Conservation (phyloP, 37 sponge, comb jelly and placozoan genomes). For the Beroe forskalii region DNA sequence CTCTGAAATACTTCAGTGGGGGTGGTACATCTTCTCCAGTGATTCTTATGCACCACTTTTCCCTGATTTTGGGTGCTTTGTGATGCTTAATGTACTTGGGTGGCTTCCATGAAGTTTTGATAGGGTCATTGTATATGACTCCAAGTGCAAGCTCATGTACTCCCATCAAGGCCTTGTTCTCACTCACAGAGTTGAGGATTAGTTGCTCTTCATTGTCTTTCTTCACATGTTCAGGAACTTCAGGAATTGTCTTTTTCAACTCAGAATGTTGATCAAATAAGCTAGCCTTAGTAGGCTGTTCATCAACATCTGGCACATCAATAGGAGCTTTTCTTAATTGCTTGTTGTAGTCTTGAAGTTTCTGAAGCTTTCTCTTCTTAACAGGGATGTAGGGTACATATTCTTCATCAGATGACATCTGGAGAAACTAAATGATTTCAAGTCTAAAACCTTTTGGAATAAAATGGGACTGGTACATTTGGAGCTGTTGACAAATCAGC, state of each 20-base stretch:
- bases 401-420: constrained; percentile 70
- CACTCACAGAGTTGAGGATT: constrained; percentile 86
- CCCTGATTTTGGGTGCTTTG: constrained; percentile 74
- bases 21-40: constrained; percentile 92
- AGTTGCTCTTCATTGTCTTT: constrained; percentile 87
- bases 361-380: constrained; percentile 71
- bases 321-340: constrained; percentile 11
- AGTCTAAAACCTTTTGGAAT: too few relatives aligned
- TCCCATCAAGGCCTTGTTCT: constrained; percentile 93
- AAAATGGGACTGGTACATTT: too few relatives aligned
- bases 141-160: constrained; percentile 96
- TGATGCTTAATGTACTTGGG: constrained; percentile 78
- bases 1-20: constrained; percentile 86
- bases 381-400: constrained; percentile 87
- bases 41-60: constrained; percentile 84
- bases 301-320: neutral
- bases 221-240: constrained; percentile 78
- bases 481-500: too few relatives aligned
- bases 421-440: too few relatives aligned
- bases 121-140: constrained; percentile 78
- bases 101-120: constrained; percentile 88
- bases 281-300: constrained; percentile 68
- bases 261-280: constrained; percentile 95
- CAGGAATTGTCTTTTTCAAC: constrained; percentile 79
- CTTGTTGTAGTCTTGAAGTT: neutral